A percentile compares a stretch with the other conserved stretches of the same genome.
These are phyloP conservation scores for Enteromius thamalakanensis DNA, from an alignment of 2,797 vertebrate species.

Conservation along the genomic window DNA sequence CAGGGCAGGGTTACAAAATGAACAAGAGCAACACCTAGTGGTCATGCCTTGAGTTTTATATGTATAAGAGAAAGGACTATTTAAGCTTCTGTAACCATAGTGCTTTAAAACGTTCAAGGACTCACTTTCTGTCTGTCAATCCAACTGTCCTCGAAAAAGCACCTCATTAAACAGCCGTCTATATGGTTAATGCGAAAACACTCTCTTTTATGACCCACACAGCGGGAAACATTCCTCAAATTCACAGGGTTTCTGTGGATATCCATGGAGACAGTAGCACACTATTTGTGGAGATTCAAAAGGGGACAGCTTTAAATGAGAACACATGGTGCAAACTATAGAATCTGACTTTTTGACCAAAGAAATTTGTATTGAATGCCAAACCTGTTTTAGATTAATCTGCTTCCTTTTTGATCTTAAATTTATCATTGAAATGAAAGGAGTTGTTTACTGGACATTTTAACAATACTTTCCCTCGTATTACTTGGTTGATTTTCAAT, in stretches of 20 bases:
- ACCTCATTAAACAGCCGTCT: constrained; percentile 4
- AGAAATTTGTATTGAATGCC: background rate
- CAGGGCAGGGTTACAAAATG: constrained; percentile 14
- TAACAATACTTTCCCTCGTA: too few species aligned
- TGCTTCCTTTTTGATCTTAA: background rate
- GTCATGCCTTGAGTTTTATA: background rate
- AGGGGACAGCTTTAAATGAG: background rate
- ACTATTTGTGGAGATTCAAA: constrained; percentile 2
- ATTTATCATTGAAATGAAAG: background rate
- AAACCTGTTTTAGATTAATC: background rate
- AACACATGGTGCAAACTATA: background rate
- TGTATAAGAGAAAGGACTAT: background rate
- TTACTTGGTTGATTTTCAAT: background rate
- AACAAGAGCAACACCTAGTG: constrained; percentile 51
- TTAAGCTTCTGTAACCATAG: background rate
- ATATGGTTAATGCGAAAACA: constrained; percentile 25
- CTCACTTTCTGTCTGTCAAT: constrained; percentile 18
- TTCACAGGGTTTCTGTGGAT: constrained; percentile 28
- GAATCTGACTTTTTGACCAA: background rate
- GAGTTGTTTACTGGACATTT: too few species aligned
- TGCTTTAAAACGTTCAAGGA: background rate
- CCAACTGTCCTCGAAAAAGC: background rate
- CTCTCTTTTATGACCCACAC: constrained; percentile 14
- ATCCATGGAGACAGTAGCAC: constrained; percentile 16
- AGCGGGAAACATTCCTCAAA: constrained; percentile 28